Base-by-base conservation (phyloP, 2,797 vertebrate genomes). In the Eulemur rubriventer region DNA sequence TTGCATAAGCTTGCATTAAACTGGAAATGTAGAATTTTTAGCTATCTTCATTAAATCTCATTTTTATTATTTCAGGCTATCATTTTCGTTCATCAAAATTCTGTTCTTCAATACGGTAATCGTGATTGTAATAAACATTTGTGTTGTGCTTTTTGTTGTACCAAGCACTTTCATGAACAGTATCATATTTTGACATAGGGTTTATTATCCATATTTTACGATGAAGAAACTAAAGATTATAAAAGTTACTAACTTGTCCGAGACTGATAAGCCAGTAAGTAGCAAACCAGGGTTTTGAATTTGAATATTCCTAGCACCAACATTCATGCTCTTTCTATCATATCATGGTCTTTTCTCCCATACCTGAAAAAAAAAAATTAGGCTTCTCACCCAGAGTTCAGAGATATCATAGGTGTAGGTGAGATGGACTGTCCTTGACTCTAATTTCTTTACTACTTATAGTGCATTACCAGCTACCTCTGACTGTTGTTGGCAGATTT, bases 211-310 rank as follows among this genome's bases (percentile, higher is more conserved):
- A 14, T 79, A 72, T 91, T 94, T 79, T 80, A 89, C 43, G 35
- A 69, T 33, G 18, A 95, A 67, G 80, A 95, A 94, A 83, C 70
- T 48, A 52, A 93, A 57, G 30, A 82, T 94, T 41, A 90, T 86
- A 93, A 61, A 92, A 57, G 28, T 92, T 89, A 89, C 83, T 89
- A 82, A 82, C 46, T 92, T 72, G 76, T 52, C 55, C 43, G 87
- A 93, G 61, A 79, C n/a, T 24, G 90, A 41, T 84, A 92, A 80
- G 50, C 30, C 57, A 85, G 69, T 78, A 91, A 83, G 10, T 70
- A 94, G 38, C 73, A 91, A 89, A 86, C 28, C 48, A 89, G 30
- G 30, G 38, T 46, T 88, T 94, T 89, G 33, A 70, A 63, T 91
- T 80, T 69, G 50, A 94, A 57, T 91, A 82, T 94, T 78, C 55